A percentile compares a stretch with the other conserved stretches of the same genome.
These are phyloP conservation scores for Saxicola maurus DNA, from an alignment of 2,797 vertebrate species.

Conservation along the genomic window DNA sequence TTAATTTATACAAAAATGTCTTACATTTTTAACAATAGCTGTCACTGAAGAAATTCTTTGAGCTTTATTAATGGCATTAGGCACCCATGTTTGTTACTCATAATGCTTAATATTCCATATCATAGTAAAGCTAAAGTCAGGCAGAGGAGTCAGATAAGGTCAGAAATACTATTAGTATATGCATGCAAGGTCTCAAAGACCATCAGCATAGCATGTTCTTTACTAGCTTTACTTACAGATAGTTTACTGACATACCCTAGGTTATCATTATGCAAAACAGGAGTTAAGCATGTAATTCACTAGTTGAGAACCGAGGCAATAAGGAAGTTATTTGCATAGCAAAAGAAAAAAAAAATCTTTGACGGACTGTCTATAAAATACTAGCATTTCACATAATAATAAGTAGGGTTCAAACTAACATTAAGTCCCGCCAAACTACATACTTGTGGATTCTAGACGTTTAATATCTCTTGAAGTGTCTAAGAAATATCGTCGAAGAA, in stretches of 20 bases:
- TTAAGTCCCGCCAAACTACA: constrained; percentile 47
- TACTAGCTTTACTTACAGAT: not conserved
- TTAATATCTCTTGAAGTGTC: constrained; percentile 88
- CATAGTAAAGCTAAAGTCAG: not conserved
- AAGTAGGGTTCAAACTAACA: not conserved
- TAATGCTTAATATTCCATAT: not conserved
- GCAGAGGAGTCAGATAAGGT: not conserved
- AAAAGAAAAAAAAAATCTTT: not conserved
- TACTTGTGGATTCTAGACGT: constrained; percentile 87
- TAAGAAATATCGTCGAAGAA: constrained; percentile 85
- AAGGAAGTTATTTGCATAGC: constrained; percentile 9
- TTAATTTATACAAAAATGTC: not conserved
- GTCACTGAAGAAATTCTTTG: not conserved
- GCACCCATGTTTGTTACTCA: not conserved
- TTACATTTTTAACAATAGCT: not conserved
- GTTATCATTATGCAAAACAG: not conserved
- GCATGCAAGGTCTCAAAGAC: not conserved
- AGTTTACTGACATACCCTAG: not conserved
- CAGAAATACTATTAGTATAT: not conserved
- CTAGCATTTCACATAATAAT: constrained; percentile 3
- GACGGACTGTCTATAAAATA: not conserved
- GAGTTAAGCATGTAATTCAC: not conserved
- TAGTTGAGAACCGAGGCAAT: not conserved
- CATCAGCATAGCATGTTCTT: not conserved
- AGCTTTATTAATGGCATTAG: constrained; percentile 10